These are phyloP conservation scores for Bombus fervidus DNA, from an alignment of 1,140 invertebrate species.

Conservation along the genomic window DNA sequence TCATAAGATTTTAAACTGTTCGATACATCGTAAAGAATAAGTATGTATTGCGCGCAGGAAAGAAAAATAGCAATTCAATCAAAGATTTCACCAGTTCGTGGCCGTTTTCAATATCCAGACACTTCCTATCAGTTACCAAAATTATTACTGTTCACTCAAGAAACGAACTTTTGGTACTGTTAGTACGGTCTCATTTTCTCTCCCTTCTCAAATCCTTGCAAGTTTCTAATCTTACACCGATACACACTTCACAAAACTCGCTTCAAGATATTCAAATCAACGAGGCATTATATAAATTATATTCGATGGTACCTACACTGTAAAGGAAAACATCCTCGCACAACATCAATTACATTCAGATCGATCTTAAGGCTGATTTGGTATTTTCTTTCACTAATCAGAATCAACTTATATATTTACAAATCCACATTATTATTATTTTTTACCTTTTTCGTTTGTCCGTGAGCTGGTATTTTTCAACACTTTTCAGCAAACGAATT, in stretches of 20 bases:
- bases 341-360: constrained; percentile 42
- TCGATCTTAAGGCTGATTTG: constrained; percentile 73
- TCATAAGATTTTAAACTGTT: constrained; percentile 4
- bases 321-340: constrained; percentile 47
- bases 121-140: constrained; percentile 21
- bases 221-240: constrained; percentile 12
- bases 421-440: constrained; percentile 58
- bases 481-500: constrained; percentile 22
- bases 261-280: constrained; percentile 27
- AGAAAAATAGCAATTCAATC: constrained; percentile 19
- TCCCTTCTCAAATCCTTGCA: constrained; percentile 2
- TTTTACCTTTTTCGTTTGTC: constrained; percentile 13
- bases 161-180: constrained; percentile 35
- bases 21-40: constrained; percentile 24
- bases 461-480: constrained; percentile 25
- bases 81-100: not conserved
- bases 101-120: not conserved
- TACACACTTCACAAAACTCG: constrained; percentile 25
- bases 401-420: constrained; percentile 74
- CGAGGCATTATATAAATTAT: constrained; percentile 35
- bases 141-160: not conserved
- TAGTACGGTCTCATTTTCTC: constrained; percentile 22
- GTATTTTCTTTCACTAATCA: constrained; percentile 64
- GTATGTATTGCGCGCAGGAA: constrained; percentile 33
- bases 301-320: constrained; percentile 9